A percentile compares a stretch with the other conserved stretches of the same genome.
phyloP scores from a whole-genome alignment of 2,113 vertebrate species.

The Aythya baeri region DNA sequence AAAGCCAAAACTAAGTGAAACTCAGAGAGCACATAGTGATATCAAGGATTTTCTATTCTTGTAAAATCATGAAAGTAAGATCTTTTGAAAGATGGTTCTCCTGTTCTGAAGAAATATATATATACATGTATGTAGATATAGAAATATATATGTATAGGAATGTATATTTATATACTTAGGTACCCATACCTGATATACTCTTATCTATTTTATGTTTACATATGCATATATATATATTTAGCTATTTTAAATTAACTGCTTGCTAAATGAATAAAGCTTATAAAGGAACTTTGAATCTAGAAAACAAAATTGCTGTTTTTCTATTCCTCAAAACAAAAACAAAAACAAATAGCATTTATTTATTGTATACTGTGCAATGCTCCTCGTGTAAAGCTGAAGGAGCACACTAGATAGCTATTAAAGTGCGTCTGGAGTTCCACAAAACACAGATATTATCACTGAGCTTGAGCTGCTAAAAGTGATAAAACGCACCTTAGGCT shows the following conservation, averaged over 20 bases:
- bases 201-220: background rate
- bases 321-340: background rate
- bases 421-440: background rate
- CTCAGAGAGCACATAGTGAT: background rate
- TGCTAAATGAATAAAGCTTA: background rate
- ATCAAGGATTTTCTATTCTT: background rate
- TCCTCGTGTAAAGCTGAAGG: background rate
- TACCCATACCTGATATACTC: background rate
- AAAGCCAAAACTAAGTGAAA: background rate
- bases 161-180: rapidly evolving
- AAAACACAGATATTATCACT: background rate
- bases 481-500: background rate
- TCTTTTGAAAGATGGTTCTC: background rate
- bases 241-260: background rate
- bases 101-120: background rate
- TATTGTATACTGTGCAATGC: background rate
- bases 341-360: background rate
- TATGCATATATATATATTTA: background rate
- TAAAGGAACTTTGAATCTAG: background rate
- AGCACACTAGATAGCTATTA: background rate
- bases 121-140: too few relatives aligned
- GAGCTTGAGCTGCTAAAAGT: background rate
- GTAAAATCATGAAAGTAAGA: background rate
- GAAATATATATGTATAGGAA: rapidly evolving
- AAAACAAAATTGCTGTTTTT: background rate